phyloP scores from a whole-genome alignment of 2,113 vertebrate species.

The Nematolebias whitei region DNA sequence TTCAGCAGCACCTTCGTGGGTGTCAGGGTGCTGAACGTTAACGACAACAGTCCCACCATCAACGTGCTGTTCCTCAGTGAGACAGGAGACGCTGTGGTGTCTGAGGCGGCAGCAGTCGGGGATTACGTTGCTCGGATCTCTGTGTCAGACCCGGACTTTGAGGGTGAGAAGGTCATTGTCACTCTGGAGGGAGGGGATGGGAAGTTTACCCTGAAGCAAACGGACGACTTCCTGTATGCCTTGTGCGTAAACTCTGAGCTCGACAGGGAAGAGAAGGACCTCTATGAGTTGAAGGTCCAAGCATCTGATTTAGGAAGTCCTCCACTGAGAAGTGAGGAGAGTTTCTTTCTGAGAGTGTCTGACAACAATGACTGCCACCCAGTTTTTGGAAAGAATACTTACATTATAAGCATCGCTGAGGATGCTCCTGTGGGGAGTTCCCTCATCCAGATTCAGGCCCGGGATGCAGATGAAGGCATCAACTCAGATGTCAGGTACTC shows the following conservation, averaged over 20 bases:
- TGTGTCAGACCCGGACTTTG: conserved; percentile 86
- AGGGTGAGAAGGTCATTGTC: conserved; percentile 61
- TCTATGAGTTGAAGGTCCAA: conserved; percentile 82
- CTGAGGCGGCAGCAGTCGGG: conserved; percentile 82
- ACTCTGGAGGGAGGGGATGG: conserved; percentile 77
- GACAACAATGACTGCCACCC: conserved; percentile 89
- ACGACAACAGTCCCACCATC: conserved; percentile 88
- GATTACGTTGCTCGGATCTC: conserved; percentile 89
- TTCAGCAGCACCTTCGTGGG: conserved; percentile 83
- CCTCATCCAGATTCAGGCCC: conserved; percentile 81
- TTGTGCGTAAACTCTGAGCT: conserved; percentile 83
- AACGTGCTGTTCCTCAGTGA: conserved; percentile 87
- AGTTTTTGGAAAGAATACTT: conserved; percentile 78
- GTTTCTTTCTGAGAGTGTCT: conserved; percentile 79
- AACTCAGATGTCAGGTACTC: conserved; percentile 82
- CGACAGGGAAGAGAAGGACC: conserved; percentile 83
- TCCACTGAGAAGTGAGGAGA: conserved; percentile 75
- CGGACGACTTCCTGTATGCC: conserved; percentile 81
- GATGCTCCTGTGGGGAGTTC: conserved; percentile 80
- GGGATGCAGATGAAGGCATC: conserved; percentile 83
- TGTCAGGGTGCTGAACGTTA: conserved; percentile 86
- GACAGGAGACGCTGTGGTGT: conserved; percentile 80
- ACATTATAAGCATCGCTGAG: conserved; percentile 79
- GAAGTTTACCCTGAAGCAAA: conserved; percentile 78
- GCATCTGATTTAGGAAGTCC: conserved; percentile 85